phyloP scores from a whole-genome alignment of 2,888 invertebrate species.

The Cheilosia variabilis region DNA sequence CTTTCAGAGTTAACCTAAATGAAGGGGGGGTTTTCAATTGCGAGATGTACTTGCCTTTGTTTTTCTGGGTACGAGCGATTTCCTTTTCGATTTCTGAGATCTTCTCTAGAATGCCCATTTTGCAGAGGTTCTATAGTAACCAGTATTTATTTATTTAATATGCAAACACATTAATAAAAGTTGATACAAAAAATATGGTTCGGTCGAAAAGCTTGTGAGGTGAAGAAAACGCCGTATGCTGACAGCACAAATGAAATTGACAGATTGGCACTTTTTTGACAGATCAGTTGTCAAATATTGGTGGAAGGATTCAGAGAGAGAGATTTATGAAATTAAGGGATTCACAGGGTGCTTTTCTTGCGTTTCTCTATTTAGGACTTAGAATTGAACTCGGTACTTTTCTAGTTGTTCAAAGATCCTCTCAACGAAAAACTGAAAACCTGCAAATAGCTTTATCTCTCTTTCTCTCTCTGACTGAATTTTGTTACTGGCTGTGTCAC shows the following conservation, averaged over 20 bases:
- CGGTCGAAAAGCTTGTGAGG: slow-evolving; percentile 2
- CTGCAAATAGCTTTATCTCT: no score
- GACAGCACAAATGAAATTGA: slow-evolving; percentile 51
- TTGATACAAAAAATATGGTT: slow-evolving; percentile 23
- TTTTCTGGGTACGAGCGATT: slow-evolving; percentile 99
- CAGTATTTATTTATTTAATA: slow-evolving; percentile 16
- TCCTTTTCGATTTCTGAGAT: slow-evolving; percentile 99
- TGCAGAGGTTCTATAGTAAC: slow-evolving; percentile 43
- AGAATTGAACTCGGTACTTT: no score
- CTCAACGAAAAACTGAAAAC: no score
- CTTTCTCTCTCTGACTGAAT: no score
- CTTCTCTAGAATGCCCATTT: slow-evolving; percentile 99
- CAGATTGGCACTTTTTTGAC: slow-evolving; percentile 45
- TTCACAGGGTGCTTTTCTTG: slow-evolving; percentile 18
- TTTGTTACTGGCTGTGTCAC: no score
- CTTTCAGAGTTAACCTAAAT: slow-evolving; percentile 78
- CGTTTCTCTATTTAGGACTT: neutral
- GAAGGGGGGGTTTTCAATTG: slow-evolving; percentile 14
- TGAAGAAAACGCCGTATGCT: slow-evolving; percentile 72
- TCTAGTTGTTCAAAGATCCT: no score
- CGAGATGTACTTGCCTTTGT: slow-evolving; percentile 91
- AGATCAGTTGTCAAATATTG: slow-evolving; percentile 18
- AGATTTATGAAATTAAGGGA: neutral
- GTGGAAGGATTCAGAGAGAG: slow-evolving; percentile 27
- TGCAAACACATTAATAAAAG: slow-evolving; percentile 54